Conservation (phyloP, 1,140 invertebrate species). For the Cherax quadricarinatus region DNA sequence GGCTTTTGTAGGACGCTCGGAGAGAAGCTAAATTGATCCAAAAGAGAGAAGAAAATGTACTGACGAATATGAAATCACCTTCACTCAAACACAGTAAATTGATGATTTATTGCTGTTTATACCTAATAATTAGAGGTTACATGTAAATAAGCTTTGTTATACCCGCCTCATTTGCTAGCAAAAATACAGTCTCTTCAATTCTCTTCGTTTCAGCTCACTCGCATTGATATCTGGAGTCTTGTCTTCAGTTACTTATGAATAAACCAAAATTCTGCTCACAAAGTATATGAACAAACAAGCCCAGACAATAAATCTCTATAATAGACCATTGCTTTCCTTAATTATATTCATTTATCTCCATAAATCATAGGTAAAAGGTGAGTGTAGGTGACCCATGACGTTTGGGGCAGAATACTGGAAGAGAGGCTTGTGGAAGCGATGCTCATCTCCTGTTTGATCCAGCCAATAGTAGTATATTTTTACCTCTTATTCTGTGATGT, state of each 20-base stretch:
- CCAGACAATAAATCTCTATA: neutral
- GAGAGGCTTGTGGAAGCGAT: neutral
- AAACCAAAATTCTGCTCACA: neutral
- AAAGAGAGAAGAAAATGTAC: too few relatives aligned
- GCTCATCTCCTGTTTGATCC: neutral
- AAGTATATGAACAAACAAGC: neutral
- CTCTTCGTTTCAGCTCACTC: too few relatives aligned
- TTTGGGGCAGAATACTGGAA: neutral
- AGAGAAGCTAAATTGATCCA: too few relatives aligned
- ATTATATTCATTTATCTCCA: constrained; percentile 15
- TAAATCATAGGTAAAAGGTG: neutral
- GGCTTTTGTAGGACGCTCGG: too few relatives aligned
- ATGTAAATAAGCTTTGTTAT: too few relatives aligned
- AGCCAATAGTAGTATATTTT: neutral
- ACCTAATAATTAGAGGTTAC: neutral
- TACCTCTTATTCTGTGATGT: too few relatives aligned
- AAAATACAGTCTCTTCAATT: too few relatives aligned
- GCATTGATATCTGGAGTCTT: too few relatives aligned
- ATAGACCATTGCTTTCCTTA: neutral
- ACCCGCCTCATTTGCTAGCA: too few relatives aligned
- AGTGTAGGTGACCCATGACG: neutral
- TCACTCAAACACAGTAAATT: neutral
- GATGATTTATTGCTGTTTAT: neutral
- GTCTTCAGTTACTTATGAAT: too few relatives aligned
- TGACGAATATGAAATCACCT: too few relatives aligned